Evolutionary conservation across 2,797 vertebrate genomes (phyloP), one percentile per base, ranked within the genome.

Genomic region (Tachyglossus aculeatus): DNA sequence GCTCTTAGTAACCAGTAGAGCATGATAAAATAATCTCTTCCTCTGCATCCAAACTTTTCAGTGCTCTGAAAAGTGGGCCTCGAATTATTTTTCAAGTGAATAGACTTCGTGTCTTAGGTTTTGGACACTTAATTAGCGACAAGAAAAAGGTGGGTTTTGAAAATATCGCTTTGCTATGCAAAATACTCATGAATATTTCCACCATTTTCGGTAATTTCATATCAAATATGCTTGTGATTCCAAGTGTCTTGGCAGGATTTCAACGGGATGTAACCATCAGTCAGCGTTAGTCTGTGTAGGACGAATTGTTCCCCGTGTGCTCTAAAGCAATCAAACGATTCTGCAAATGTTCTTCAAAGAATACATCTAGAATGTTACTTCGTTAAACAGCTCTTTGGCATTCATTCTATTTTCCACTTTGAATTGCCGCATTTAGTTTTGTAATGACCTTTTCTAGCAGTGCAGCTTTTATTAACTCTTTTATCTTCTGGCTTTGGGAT

Each of bases 281-380:
- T 70, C 77, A 74, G 1, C 0, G 0, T n/a, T 71, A 56, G 69
- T 41, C 36, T 36, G 4, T 5, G 0, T 34, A 64, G 47, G 27
- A 47, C 47, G 48, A 80, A 64, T 74, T 71, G 60, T 81, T 82
- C 76, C 71, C 78, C 56, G 41, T 13, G 31, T 2, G 29, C 52
- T 81, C 68, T 71, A 67, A 86, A 78, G 81, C 65, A 86, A 81
- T 86, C 74, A 85, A 86, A 87, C 6, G 78, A 69, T 62, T 80
- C 85, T 71, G 61, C 74, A 88, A 85, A 84, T 62, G 75, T 86
- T 89, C 81, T 85, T 87, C 78, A 86, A 84, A 89, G 67, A 89
- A 55, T 67, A 68, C 36, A 66, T 77, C 75, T 64, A 80, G 72
- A 88, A 86, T 44, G 13, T 55, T 80, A 81, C 69, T 77, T 88